These are phyloP conservation scores for Thecocarcelia acutangulata DNA, from an alignment of 2,888 invertebrate genomes.

Conservation along the genomic window DNA sequence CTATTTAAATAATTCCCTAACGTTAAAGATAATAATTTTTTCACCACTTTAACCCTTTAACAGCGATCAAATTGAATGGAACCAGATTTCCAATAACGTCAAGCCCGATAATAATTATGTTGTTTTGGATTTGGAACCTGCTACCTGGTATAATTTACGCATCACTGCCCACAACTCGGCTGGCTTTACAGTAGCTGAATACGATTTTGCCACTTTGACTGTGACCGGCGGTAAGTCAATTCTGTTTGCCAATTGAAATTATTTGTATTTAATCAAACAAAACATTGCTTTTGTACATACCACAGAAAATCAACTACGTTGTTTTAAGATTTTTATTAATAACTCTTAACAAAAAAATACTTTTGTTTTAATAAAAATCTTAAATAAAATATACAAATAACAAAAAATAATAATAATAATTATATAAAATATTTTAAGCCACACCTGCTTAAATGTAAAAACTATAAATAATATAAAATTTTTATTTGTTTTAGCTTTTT, in stretches of 20 bases:
- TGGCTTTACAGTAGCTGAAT: constrained; percentile 96
- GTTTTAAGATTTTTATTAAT: constrained; percentile 51
- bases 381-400: constrained; percentile 78
- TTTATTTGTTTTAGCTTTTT: constrained; percentile 55
- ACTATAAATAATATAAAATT: constrained; percentile 45
- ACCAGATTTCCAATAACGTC: constrained; percentile 95
- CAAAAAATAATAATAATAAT: constrained; percentile 74
- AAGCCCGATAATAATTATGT: constrained; percentile 95
- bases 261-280: constrained; percentile 26
- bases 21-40: no score
- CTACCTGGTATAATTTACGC: constrained; percentile 95
- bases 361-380: constrained; percentile 57
- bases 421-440: constrained; percentile 58
- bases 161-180: constrained; percentile 97
- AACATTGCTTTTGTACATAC: constrained; percentile 81
- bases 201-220: constrained; percentile 96
- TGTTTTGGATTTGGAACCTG: constrained; percentile 94
- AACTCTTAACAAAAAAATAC: constrained; percentile 5
- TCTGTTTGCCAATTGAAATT: constrained; percentile 75
- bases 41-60: not conserved
- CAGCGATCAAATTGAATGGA: constrained; percentile 94
- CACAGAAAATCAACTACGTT: constrained; percentile 61
- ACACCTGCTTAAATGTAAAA: constrained; percentile 69
- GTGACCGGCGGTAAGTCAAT: constrained; percentile 92
- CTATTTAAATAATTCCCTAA: no score